Evolutionary conservation across 2,888 invertebrate genomes (phyloP), one percentile per base, ranked within the genome.

Genomic region (Pristionchus maxplancki): DNA sequence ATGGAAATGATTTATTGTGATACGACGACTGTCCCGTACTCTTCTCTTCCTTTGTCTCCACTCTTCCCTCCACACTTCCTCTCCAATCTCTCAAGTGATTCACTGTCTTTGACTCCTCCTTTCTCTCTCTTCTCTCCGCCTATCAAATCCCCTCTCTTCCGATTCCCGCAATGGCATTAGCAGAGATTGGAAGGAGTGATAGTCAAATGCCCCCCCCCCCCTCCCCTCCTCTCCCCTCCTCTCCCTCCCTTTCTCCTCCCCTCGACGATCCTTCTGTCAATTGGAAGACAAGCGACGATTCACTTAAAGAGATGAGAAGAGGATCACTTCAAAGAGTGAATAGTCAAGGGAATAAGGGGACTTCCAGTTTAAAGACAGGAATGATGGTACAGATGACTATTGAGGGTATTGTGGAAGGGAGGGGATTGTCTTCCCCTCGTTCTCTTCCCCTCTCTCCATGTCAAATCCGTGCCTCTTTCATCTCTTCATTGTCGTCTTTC

Each of bases 401-500:
- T 24, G 17, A 67, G 3, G n/a, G 67, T 24, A 67, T 5, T 67
- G 67, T 15, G n/a, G 31, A n/a, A 24, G 11, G 64, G 64, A 67
- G 67, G 67, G 67, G 8, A 20, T 1, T 24, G 11, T 85, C 62
- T 62, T n/a, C 28, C 37, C 48, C 53, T n/a, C 28, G 24, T 24
- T 31, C 50, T 31, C 9, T n/a, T 9, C 28, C 15, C 24, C 5
- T 37, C 81, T 82, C 37, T 82, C n/a, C 71, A 13, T 82, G 31
- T 82, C 82, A 53, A 50, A 82, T 82, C 50, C 31, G 34, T 44
- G 82, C 53, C 53, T 82, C 50, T 82, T 53, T 53, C 82, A 82
- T 82, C 82, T 82, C 82, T 82, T 53, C 53, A 53, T 82, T 82
- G n/a, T n/a, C n/a, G 82, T 62, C 48, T 31, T 44, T 85, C 28